Evolutionary conservation across 1,140 invertebrate genomes (phyloP).

Genomic region (Diuraphis noxia): DNA sequence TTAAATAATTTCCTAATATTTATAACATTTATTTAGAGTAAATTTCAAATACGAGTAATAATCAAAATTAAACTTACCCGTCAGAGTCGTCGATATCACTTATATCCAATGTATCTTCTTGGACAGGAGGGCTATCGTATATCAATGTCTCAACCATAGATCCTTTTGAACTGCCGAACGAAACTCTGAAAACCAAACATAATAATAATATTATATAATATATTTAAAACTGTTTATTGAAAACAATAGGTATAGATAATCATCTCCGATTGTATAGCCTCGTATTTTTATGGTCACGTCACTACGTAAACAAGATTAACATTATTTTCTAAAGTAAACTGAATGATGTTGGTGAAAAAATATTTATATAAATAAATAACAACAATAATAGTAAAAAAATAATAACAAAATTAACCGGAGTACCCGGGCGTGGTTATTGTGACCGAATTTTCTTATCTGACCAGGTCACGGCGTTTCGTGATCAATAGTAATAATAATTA

Average conservation of each 20-base stretch:
- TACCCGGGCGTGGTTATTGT: slow-evolving; percentile 20
- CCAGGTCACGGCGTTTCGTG: slow-evolving; percentile 44
- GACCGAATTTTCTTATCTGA: slow-evolving; percentile 45
- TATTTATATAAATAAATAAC: slow-evolving; percentile 18
- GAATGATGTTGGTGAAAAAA: background rate
- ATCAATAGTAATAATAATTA: slow-evolving; percentile 31
- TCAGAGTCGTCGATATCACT: slow-evolving; percentile 58
- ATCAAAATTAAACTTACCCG: slow-evolving; percentile 63
- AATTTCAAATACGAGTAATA: background rate
- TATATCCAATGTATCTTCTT: slow-evolving; percentile 67
- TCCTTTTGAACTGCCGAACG: slow-evolving; percentile 88
- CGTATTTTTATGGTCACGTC: background rate
- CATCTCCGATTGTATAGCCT: background rate
- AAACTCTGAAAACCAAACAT: slow-evolving; percentile 73
- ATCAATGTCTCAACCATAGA: slow-evolving; percentile 93
- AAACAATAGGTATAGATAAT: slow-evolving; percentile 13
- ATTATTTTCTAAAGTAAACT: background rate
- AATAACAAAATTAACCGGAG: background rate
- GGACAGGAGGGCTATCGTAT: slow-evolving; percentile 75
- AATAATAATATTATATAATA: background rate
- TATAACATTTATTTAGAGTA: background rate
- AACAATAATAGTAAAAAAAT: background rate
- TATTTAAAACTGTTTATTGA: background rate
- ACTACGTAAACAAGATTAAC: background rate
- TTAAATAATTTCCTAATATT: background rate